Evolutionary conservation across 2,888 invertebrate species (phyloP).

Genomic region (Erpobdella octoculata): DNA sequence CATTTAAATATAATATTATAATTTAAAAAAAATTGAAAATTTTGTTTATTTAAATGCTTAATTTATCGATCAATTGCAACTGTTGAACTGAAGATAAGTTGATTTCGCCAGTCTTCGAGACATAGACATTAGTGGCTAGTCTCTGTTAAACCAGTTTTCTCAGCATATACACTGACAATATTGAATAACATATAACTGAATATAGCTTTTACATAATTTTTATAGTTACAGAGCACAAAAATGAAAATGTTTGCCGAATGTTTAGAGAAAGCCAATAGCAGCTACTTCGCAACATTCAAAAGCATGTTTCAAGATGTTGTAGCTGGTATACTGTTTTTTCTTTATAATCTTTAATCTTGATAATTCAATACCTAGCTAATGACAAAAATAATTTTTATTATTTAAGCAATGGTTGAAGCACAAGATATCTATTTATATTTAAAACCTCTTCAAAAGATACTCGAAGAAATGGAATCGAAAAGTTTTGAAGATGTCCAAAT

Average conservation of each 20-base stretch:
- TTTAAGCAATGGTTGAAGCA: conserved; percentile 74
- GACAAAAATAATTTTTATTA: conserved; percentile 15
- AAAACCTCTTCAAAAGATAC: conserved; percentile 71
- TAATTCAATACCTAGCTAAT: too few species aligned
- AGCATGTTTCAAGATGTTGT: conserved; percentile 80
- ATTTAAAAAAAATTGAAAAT: too few species aligned
- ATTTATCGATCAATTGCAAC: too few species aligned
- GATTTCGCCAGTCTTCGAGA: too few species aligned
- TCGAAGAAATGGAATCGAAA: conserved; percentile 62
- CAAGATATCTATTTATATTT: conserved; percentile 79
- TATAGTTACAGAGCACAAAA: conserved; percentile 52
- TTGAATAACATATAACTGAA: too few species aligned
- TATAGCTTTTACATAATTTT: too few species aligned
- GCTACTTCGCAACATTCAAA: conserved; percentile 84
- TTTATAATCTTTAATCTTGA: background rate
- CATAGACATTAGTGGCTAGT: too few species aligned
- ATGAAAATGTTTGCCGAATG: conserved; percentile 85
- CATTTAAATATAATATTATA: too few species aligned
- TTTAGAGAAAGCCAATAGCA: conserved; percentile 79
- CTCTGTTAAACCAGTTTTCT: too few species aligned
- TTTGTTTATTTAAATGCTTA: too few species aligned
- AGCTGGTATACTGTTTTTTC: conserved; percentile 57
- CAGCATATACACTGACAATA: too few species aligned
- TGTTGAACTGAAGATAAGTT: too few species aligned
- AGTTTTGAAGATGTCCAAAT: conserved; percentile 54